Conservation (phyloP, 2,888 invertebrate species). For the Monochamus alternatus region DNA sequence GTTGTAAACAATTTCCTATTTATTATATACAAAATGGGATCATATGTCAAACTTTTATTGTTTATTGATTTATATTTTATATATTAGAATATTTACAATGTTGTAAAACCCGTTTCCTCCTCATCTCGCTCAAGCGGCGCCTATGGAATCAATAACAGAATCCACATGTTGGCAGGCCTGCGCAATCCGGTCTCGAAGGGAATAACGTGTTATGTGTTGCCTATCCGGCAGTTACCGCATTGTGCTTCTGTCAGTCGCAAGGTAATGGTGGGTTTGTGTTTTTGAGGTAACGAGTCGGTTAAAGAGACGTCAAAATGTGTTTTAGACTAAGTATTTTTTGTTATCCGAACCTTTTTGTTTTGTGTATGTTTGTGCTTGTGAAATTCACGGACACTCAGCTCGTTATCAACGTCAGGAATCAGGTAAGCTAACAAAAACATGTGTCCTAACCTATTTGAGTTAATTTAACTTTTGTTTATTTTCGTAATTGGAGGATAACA, state of each 20-base stretch:
- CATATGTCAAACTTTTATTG: too few species aligned
- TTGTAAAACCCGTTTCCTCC: not conserved
- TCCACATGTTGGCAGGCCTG: constrained; percentile 50
- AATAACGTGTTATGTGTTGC: constrained; percentile 59
- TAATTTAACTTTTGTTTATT: constrained; percentile 47
- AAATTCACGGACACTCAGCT: constrained; percentile 62
- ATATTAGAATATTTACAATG: too few species aligned
- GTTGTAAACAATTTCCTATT: too few species aligned
- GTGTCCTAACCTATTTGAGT: constrained; percentile 55
- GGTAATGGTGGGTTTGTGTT: constrained; percentile 54
- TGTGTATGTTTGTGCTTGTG: constrained; percentile 56
- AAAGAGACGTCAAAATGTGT: constrained; percentile 51
- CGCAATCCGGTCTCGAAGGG: constrained; percentile 39
- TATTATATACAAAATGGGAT: too few species aligned
- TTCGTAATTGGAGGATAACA: not conserved
- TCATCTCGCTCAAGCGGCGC: constrained; percentile 31
- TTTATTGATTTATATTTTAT: too few species aligned
- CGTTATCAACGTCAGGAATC: constrained; percentile 68
- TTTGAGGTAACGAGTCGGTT: constrained; percentile 49
- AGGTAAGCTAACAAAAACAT: constrained; percentile 62
- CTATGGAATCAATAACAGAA: constrained; percentile 52
- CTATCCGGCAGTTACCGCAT: constrained; percentile 57
- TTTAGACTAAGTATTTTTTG: constrained; percentile 49
- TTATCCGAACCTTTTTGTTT: constrained; percentile 44
- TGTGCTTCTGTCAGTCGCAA: constrained; percentile 56